Conservation (phyloP, 92 coral and sea anemone genomes). For the Zoanthus gigantus region DNA sequence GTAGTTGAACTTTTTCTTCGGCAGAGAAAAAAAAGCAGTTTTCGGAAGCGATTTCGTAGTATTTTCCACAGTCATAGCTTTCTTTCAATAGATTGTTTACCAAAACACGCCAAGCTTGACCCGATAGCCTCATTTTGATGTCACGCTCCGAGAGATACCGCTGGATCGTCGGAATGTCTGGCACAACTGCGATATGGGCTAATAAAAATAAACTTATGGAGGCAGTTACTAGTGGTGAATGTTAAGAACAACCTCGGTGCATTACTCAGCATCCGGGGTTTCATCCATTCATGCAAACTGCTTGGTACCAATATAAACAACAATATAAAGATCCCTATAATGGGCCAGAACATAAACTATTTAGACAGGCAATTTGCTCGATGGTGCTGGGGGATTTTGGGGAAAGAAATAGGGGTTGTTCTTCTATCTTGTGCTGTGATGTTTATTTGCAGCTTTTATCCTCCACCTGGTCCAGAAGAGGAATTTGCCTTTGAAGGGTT, state of each 20-base stretch:
- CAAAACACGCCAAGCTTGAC: background rate
- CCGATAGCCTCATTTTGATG: background rate
- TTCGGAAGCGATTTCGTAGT: background rate
- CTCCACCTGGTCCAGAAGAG: background rate
- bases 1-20: constrained; percentile 52
- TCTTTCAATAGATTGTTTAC: background rate
- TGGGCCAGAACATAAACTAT: constrained; percentile 4
- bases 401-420: background rate
- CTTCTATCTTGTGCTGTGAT: background rate
- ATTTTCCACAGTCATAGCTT: constrained; percentile 1
- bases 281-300: background rate
- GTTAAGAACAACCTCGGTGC: too few relatives aligned
- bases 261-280: too few relatives aligned
- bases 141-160: too few relatives aligned
- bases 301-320: constrained; percentile 1
- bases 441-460: background rate
- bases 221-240: too few relatives aligned
- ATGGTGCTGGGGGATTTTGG: background rate
- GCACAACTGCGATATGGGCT: constrained; percentile 6
- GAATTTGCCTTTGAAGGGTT: background rate
- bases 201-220: too few relatives aligned
- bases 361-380: background rate
- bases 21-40: constrained; percentile 16
- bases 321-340: background rate
- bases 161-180: background rate